A percentile compares a stretch with the other conserved stretches of the same genome.
phyloP scores from a whole-genome alignment of 2,113 vertebrate species.

The Chaetorhynchus papuensis region DNA sequence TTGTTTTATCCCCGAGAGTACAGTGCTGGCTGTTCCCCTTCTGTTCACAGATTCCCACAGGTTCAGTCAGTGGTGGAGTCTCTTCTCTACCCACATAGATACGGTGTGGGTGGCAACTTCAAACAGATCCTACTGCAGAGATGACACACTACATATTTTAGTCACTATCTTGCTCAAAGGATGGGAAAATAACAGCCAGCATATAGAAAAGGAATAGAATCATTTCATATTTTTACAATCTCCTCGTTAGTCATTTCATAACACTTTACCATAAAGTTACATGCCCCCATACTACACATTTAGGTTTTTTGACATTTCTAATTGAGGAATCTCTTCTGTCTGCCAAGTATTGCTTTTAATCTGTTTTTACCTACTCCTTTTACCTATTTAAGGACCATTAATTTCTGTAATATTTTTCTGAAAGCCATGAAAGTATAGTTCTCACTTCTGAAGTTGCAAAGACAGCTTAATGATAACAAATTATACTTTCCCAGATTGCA shows the following conservation, averaged over 20 bases:
- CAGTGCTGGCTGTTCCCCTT: neutral
- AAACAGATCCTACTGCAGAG: neutral
- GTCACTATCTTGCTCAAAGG: neutral
- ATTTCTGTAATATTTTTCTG: conserved; percentile 32
- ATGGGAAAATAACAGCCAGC: neutral
- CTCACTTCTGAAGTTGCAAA: neutral
- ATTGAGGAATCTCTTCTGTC: neutral
- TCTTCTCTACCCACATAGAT: neutral
- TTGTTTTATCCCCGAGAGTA: neutral
- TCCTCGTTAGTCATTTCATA: neutral
- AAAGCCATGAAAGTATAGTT: conserved; percentile 9
- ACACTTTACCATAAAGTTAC: neutral
- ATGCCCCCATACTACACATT: neutral
- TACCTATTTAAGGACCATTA: conserved; percentile 4
- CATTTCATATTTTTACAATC: neutral
- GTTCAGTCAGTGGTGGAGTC: neutral
- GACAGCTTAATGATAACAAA: conserved; percentile 34
- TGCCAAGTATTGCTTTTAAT: neutral
- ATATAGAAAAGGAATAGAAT: neutral
- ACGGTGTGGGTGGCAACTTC: fast-evolving
- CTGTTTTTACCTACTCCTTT: neutral
- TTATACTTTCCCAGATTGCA: conserved; percentile 27
- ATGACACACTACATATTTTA: neutral
- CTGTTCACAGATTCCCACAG: neutral
- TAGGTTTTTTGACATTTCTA: neutral